phyloP scores from a whole-genome alignment of 2,888 invertebrate genomes.

The Argynnis bischoffii region DNA sequence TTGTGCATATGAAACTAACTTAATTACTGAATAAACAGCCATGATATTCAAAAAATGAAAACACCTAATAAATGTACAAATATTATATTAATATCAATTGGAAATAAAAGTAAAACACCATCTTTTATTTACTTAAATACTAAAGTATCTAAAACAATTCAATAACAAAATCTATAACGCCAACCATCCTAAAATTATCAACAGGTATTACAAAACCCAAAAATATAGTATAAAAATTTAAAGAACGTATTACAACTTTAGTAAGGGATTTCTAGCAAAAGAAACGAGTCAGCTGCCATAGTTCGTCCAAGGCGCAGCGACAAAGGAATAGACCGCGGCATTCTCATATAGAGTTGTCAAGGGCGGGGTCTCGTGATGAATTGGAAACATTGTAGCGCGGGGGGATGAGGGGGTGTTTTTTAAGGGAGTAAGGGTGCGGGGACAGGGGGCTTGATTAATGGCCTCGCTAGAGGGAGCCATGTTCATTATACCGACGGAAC shows the following conservation, averaged over 20 bases:
- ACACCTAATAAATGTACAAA: too few relatives aligned
- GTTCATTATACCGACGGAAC: slow-evolving; percentile 79
- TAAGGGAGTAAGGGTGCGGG: slow-evolving; percentile 63
- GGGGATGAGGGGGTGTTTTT: slow-evolving; percentile 70
- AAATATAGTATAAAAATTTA: too few relatives aligned
- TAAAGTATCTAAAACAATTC: too few relatives aligned
- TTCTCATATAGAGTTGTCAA: slow-evolving; percentile 84
- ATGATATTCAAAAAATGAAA: too few relatives aligned
- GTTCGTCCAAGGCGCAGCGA: slow-evolving; percentile 45
- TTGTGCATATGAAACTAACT: too few relatives aligned
- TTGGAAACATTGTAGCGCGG: slow-evolving; percentile 77
- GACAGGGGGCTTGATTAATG: slow-evolving; percentile 74
- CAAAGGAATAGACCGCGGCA: slow-evolving; percentile 60
- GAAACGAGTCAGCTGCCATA: slow-evolving; percentile 44
- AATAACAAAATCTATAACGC: too few relatives aligned
- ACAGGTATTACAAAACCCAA: too few relatives aligned
- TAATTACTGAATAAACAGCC: too few relatives aligned
- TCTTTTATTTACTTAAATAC: too few relatives aligned
- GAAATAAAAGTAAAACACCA: too few relatives aligned
- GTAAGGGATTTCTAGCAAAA: slow-evolving; percentile 50
- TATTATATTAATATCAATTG: too few relatives aligned
- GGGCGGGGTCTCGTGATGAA: slow-evolving; percentile 83
- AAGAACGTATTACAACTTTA: slow-evolving; percentile 17
- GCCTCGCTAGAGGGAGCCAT: slow-evolving; percentile 76
- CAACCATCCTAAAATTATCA: too few relatives aligned